Base-by-base conservation (phyloP, 1,140 invertebrate species). In the Phocides pigmalion region DNA sequence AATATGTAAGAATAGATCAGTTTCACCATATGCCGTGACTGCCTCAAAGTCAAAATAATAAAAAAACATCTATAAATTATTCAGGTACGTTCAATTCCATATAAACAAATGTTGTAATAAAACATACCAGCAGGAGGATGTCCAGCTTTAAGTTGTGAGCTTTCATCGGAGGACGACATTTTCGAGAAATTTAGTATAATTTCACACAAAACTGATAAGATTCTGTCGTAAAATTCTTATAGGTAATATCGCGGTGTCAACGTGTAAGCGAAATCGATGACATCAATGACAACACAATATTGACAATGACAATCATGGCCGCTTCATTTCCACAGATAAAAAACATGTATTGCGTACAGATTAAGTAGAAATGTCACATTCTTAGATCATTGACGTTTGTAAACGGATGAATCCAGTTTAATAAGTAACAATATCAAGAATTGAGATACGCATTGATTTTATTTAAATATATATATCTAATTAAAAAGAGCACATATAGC, bases 41-140 rank as follows among this genome's bases (percentile, higher is more conserved):
- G 2, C 8, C 12, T n/a, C 6, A 11, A 25, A 49, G n/a, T 22
- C 25, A 28, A 11, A 62, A 25, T 17, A 20, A 2, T 37, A 25
- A 22, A 6, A 20, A 39, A 25, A 50, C 16, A 39, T 3, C 6
- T 41, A 9, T 50, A 50, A 25, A 44, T 37, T 22, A 9, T 32
- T 12, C 20, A 58, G 39, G 17, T 39, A 22, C n/a, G 28, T 4
- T 32, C 2, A 22, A 22, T 22, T 22, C 3, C 12, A 50, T 25
- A 16, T 53, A 77, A 75, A 65, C 47, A 63, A 68, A 39, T 9
- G 11, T 4, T 51, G 9, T 16, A n/a, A n/a, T n/a, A 22, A 0
- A 16, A 64, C 81, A 92, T 93, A 97, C 96, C 95, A 93, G 97
- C 97, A 79, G 96, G 96, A 70, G 96, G 96, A 93, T 97, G 97